Conservation (phyloP, 2,888 invertebrate genomes). For the Cetonia aurata region DNA sequence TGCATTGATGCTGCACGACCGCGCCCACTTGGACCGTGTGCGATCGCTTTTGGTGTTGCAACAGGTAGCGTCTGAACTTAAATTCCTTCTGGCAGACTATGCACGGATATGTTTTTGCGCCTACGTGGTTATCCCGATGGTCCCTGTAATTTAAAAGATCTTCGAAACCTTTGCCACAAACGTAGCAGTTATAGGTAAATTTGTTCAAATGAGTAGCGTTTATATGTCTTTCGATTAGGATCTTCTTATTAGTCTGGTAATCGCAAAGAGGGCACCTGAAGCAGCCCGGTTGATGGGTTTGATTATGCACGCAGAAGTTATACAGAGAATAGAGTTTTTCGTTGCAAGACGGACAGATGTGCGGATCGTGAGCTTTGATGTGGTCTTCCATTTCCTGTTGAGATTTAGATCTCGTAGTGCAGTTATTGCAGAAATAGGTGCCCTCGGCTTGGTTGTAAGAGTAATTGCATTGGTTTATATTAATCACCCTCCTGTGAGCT, state of each 20-base stretch:
- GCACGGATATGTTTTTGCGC: slow-evolving; percentile 67
- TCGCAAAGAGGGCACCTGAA: slow-evolving; percentile 60
- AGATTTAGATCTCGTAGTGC: slow-evolving; percentile 43
- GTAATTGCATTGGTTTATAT: slow-evolving; percentile 50
- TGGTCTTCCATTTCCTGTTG: slow-evolving; percentile 49
- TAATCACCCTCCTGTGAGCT: slow-evolving; percentile 57
- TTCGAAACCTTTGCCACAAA: slow-evolving; percentile 71
- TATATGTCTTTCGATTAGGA: slow-evolving; percentile 59
- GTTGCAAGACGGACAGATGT: slow-evolving; percentile 44
- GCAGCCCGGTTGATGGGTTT: slow-evolving; percentile 58
- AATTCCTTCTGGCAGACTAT: slow-evolving; percentile 69
- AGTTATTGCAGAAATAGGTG: slow-evolving; percentile 48
- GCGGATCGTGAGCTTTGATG: slow-evolving; percentile 48
- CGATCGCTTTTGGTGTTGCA: slow-evolving; percentile 58
- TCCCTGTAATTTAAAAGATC: slow-evolving; percentile 69
- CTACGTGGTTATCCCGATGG: slow-evolving; percentile 70
- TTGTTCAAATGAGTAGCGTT: slow-evolving; percentile 61
- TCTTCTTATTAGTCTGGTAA: slow-evolving; percentile 56
- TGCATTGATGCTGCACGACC: not conserved
- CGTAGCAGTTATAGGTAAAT: slow-evolving; percentile 68
- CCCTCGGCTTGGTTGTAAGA: slow-evolving; percentile 51
- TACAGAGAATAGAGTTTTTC: slow-evolving; percentile 60
- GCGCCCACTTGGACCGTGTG: slow-evolving; percentile 61
- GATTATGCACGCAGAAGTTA: slow-evolving; percentile 60
- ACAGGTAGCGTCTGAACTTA: slow-evolving; percentile 64